Percentiles rank a stretch among this genome's conserved stretches.
Conservation (phyloP, 2,113 vertebrate genomes). For the Sminthopsis crassicaudata region DNA sequence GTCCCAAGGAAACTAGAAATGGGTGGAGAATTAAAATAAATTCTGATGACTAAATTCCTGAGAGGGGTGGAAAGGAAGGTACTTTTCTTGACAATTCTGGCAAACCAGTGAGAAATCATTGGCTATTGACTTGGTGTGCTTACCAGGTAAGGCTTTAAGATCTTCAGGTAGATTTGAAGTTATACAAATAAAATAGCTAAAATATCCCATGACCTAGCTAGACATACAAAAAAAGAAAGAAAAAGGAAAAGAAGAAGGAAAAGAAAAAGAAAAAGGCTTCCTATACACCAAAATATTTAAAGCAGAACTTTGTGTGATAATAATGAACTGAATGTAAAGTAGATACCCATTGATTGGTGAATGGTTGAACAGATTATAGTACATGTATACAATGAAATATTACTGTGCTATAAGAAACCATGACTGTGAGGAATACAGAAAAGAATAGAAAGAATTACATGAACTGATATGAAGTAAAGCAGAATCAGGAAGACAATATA, state of each 20-base stretch:
- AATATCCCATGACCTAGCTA: neutral
- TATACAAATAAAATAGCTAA: neutral
- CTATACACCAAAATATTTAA: neutral
- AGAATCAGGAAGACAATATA: neutral
- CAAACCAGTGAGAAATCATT: conserved; percentile 13
- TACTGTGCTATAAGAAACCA: neutral
- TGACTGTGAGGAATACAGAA: neutral
- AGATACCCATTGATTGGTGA: neutral
- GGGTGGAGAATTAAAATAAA: neutral
- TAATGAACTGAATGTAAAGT: neutral
- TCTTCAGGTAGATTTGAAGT: neutral
- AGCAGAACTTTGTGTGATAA: neutral
- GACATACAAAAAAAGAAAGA: neutral
- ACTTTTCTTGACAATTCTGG: conserved; percentile 35
- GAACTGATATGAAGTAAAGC: neutral
- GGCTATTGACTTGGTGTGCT: conserved; percentile 27
- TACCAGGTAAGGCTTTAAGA: conserved; percentile 25
- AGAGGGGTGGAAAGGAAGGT: neutral
- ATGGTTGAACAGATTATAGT: neutral
- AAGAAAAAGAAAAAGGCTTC: neutral
- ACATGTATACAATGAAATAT: neutral
- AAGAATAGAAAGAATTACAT: neutral
- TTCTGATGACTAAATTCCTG: neutral
- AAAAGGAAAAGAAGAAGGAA: neutral
- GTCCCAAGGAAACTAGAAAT: neutral